Base-by-base conservation (phyloP, 2,797 vertebrate species). In the Falco biarmicus region DNA sequence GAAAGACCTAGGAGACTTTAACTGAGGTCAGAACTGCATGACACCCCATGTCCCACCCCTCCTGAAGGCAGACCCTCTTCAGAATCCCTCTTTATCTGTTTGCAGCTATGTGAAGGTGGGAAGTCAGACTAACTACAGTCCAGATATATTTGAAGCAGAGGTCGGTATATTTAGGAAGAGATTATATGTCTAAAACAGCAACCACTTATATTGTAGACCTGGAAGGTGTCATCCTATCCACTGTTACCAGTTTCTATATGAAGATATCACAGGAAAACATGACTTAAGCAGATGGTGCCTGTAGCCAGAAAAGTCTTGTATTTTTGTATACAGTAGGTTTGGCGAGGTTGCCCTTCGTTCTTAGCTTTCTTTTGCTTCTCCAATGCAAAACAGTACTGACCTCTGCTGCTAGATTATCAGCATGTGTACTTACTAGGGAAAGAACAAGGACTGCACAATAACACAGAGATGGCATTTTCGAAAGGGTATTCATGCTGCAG, bases 341-440 rank as follows among this genome's bases (percentile, higher is more conserved):
- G 45, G 60, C 53, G 16, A 34, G 18, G 51, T 54, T 89, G 21
- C 4, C 39, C 50, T 92, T 89, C 53, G 51, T 65, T 19, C 53
- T 61, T 43, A 80, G 25, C 11, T 92, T 31, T 6, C 47, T 8
- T 76, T 93, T 95, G 54, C 79, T 63, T 89, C 53, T 95, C 59
- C 87, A 93, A 80, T 92, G 93, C 84, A 96, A 90, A 96, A 87
- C 92, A 95, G 95, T 89, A 84, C 93, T 96, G 96, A 95, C 94
- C 96, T 96, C 93, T 95, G 69, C 95, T 96, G 96, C 90, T 95
- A 87, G 94, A 85, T 92, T 85, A 6, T 37, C 65, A 89, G 88
- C 86, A 84, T 78, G 34, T 34, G 51, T 83, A 32, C 45, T 91
- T 81, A 45, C 47, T 24, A 56, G 47, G 71, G 16, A 94, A 89